A percentile compares a stretch with the other conserved stretches of the same genome.
phyloP scores from a whole-genome alignment of 2,113 vertebrate genomes.

The Anarrhichthys ocellatus region DNA sequence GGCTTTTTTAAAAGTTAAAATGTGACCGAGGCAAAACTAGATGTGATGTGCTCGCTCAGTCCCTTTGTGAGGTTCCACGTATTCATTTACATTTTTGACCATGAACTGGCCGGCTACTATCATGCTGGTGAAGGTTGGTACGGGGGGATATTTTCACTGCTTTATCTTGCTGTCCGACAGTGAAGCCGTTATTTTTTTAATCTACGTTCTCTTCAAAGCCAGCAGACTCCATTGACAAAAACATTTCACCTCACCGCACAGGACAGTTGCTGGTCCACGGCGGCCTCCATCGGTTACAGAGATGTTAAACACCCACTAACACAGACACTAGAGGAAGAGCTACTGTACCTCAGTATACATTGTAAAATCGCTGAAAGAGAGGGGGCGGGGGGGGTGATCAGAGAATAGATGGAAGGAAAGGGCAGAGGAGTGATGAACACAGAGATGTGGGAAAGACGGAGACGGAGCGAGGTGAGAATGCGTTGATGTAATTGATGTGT shows the following conservation, averaged over 20 bases:
- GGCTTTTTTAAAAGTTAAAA: background rate
- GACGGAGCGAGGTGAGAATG: slow-evolving; percentile 61
- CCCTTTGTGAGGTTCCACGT: background rate
- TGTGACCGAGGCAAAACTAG: background rate
- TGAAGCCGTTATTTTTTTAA: background rate
- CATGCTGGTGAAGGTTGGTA: background rate
- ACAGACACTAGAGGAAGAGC: background rate
- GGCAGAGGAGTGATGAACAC: slow-evolving; percentile 39
- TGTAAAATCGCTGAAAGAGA: background rate
- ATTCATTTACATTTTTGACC: background rate
- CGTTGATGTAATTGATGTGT: slow-evolving; percentile 79
- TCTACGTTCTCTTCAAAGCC: background rate
- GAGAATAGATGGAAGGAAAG: slow-evolving; percentile 13
- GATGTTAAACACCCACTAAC: background rate
- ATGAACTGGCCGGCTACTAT: background rate
- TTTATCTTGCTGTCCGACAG: background rate
- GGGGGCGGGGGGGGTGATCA: background rate
- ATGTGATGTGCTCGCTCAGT: background rate
- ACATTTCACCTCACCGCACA: too few relatives aligned
- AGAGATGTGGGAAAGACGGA: slow-evolving; percentile 45
- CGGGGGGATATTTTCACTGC: background rate
- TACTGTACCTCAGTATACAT: background rate
- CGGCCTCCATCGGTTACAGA: too few relatives aligned
- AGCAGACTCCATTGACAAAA: too few relatives aligned
- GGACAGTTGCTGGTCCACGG: too few relatives aligned